Evolutionary conservation across 2,888 invertebrate species (phyloP).

Genomic region (Lithophane semibrunnea): DNA sequence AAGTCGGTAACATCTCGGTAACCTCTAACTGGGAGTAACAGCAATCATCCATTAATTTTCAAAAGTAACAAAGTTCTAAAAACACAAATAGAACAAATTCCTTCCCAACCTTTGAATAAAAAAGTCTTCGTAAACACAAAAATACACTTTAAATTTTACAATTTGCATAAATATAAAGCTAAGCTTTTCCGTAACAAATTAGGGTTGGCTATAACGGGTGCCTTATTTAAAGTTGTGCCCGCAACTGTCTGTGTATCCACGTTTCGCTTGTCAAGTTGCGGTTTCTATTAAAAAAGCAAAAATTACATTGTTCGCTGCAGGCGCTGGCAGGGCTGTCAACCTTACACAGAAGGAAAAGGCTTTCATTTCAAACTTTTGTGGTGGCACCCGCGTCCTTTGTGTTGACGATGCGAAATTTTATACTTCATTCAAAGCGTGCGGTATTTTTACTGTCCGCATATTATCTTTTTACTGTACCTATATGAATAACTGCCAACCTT

Average conservation of each 20-base stretch:
- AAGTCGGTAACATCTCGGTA: neutral
- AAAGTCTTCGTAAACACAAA: constrained; percentile 38
- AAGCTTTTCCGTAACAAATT: constrained; percentile 64
- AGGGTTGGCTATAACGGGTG: constrained; percentile 64
- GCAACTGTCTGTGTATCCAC: constrained; percentile 68
- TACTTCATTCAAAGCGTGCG: constrained; percentile 70
- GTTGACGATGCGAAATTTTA: constrained; percentile 73
- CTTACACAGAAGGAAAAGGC: constrained; percentile 66
- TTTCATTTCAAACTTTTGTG: constrained; percentile 74
- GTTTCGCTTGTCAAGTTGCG: constrained; percentile 70
- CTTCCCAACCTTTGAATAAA: constrained; percentile 3
- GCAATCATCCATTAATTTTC: neutral
- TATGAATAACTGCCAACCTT: constrained; percentile 66
- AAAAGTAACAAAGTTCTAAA: constrained; percentile 7
- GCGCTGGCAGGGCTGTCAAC: constrained; percentile 72
- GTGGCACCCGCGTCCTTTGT: constrained; percentile 71
- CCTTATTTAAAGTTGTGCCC: constrained; percentile 67
- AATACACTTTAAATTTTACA: constrained; percentile 54
- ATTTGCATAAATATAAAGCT: constrained; percentile 54
- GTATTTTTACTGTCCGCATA: constrained; percentile 65
- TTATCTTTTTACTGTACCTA: constrained; percentile 55
- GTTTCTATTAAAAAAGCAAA: constrained; percentile 76
- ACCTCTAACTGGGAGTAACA: neutral
- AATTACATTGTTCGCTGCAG: constrained; percentile 74
- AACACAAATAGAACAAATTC: constrained; percentile 15